phyloP scores from a whole-genome alignment of 2,797 vertebrate species.

The Gila robusta region DNA sequence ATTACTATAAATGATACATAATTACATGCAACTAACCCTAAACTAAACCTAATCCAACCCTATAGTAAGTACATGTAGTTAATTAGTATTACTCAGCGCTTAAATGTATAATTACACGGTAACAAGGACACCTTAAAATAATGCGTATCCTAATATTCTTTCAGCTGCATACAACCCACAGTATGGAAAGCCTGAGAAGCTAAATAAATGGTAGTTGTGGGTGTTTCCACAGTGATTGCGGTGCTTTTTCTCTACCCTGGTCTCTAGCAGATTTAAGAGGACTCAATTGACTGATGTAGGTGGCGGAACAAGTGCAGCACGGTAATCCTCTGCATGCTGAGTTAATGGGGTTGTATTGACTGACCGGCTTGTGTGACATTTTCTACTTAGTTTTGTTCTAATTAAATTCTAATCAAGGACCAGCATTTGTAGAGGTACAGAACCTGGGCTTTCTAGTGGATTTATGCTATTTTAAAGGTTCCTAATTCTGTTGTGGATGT shows the following conservation, averaged over 20 bases:
- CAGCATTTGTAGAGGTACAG: neutral
- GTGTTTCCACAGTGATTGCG: conserved; percentile 30
- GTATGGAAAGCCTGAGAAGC: conserved; percentile 24
- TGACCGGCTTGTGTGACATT: conserved; percentile 31
- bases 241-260: conserved; percentile 18
- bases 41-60: no score
- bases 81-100: no score
- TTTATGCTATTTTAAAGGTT: neutral
- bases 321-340: conserved; percentile 54
- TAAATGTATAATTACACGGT: no score
- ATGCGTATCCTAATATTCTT: neutral
- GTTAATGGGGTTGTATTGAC: conserved; percentile 58
- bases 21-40: no score
- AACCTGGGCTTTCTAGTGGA: conserved; percentile 11
- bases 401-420: conserved; percentile 46
- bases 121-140: no score
- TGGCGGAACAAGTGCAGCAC: conserved; percentile 41
- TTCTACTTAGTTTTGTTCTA: conserved; percentile 33
- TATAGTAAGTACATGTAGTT: no score
- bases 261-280: conserved; percentile 29
- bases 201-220: conserved; percentile 37
- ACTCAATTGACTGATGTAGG: conserved; percentile 29
- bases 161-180: conserved; percentile 24
- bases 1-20: no score
- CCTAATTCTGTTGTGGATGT: neutral